Conservation (phyloP, 2,797 vertebrate species). For the Cyprinella venusta region DNA sequence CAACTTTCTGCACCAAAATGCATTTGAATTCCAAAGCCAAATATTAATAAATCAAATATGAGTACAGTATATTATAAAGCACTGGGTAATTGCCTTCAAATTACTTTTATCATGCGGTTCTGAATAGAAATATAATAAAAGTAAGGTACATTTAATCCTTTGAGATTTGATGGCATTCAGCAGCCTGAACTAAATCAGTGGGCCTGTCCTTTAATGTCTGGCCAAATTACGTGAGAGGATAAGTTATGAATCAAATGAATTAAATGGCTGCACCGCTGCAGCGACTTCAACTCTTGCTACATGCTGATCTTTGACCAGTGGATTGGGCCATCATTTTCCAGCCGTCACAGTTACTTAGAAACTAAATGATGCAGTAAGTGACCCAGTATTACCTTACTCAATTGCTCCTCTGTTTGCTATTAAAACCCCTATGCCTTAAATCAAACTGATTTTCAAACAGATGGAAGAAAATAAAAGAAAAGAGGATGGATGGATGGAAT, state of each 20-base stretch:
- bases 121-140: slow-evolving; percentile 48
- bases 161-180: slow-evolving; percentile 38
- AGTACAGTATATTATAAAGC: slow-evolving; percentile 39
- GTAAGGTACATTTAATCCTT: slow-evolving; percentile 46
- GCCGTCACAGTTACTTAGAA: not conserved
- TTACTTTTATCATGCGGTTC: slow-evolving; percentile 30
- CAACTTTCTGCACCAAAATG: not conserved
- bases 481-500: not conserved
- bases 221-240: slow-evolving; percentile 32
- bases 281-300: slow-evolving; percentile 7
- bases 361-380: slow-evolving; percentile 4
- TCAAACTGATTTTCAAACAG: not conserved
- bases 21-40: slow-evolving; percentile 24
- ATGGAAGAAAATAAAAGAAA: not conserved
- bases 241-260: slow-evolving; percentile 41
- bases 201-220: slow-evolving; percentile 31
- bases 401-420: slow-evolving; percentile 8
- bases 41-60: slow-evolving; percentile 36
- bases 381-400: not conserved
- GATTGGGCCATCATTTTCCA: slow-evolving; percentile 31
- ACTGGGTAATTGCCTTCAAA: slow-evolving; percentile 48
- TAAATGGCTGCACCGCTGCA: slow-evolving; percentile 21
- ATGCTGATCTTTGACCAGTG: slow-evolving; percentile 19
- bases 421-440: not conserved
- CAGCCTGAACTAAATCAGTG: slow-evolving; percentile 19